phyloP scores from a whole-genome alignment of 2,113 vertebrate species.

The Aphyosemion australe region DNA sequence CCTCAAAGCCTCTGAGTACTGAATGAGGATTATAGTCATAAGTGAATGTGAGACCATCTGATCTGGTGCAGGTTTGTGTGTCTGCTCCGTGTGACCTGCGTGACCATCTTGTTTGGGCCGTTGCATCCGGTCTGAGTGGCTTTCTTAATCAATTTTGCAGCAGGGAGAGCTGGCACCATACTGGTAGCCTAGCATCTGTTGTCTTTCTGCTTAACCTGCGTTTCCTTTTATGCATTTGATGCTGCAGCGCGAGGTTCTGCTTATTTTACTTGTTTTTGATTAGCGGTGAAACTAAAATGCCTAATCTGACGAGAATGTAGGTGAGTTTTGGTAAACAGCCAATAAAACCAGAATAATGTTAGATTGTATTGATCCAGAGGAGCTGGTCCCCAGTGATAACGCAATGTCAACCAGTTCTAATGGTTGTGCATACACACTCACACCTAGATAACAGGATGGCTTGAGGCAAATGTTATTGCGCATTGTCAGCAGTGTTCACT shows the following conservation, averaged over 20 bases:
- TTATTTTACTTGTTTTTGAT: constrained; percentile 12
- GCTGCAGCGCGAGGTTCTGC: not conserved
- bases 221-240: constrained; percentile 1
- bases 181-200: constrained; percentile 35
- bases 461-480: constrained; percentile 37
- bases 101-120: constrained; percentile 25
- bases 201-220: not conserved
- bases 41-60: constrained; percentile 2
- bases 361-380: constrained; percentile 35
- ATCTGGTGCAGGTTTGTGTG: constrained; percentile 10
- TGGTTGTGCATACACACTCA: not conserved
- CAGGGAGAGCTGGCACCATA: constrained; percentile 36
- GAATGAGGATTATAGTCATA: constrained; percentile 6
- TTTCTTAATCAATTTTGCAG: constrained; percentile 47
- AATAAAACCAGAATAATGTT: constrained; percentile 13
- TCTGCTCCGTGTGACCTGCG: constrained; percentile 31
- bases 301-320: not conserved
- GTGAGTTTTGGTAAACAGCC: constrained; percentile 6
- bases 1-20: constrained; percentile 6
- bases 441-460: constrained; percentile 21
- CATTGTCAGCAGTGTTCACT: constrained; percentile 50
- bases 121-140: constrained; percentile 28
- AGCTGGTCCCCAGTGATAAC: constrained; percentile 39
- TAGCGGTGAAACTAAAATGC: constrained; percentile 2
- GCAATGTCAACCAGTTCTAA: constrained; percentile 16